phyloP scores from a whole-genome alignment of 2,113 vertebrate species.

The Lophochroa leadbeateri region DNA sequence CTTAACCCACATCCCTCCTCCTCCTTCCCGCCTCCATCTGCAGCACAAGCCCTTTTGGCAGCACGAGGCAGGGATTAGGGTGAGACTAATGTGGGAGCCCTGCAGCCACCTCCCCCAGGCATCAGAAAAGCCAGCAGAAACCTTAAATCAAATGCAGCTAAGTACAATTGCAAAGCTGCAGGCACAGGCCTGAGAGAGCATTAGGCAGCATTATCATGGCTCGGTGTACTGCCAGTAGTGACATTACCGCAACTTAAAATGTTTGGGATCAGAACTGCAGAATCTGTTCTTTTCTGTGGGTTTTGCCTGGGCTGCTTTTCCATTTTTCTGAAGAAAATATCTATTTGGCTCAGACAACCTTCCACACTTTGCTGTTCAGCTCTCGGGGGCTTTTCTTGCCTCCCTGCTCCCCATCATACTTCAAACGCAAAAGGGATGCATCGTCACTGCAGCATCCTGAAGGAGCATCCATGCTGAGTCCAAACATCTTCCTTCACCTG shows the following conservation, averaged over 20 bases:
- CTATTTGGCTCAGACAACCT: neutral
- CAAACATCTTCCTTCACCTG: neutral
- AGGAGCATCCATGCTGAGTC: neutral
- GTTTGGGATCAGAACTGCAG: neutral
- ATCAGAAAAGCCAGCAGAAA: neutral
- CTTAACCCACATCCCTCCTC: neutral
- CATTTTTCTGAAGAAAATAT: neutral
- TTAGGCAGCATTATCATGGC: neutral
- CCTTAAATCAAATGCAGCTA: neutral
- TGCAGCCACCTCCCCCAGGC: neutral
- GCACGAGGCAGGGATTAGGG: neutral
- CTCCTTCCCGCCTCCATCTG: neutral
- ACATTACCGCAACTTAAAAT: neutral
- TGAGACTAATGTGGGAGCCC: neutral
- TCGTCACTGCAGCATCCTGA: neutral
- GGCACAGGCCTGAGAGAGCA: constrained; percentile 13
- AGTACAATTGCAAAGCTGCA: constrained; percentile 7
- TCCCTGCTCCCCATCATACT: neutral
- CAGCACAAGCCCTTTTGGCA: neutral
- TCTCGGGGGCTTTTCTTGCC: neutral
- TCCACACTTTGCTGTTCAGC: neutral
- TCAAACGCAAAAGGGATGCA: neutral
- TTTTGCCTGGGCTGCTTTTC: neutral
- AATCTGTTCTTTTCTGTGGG: neutral
- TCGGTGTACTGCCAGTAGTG: neutral